Evolutionary conservation across 92 coral and sea anemone genomes (phyloP).

Genomic region (Zoanthus sociatus): DNA sequence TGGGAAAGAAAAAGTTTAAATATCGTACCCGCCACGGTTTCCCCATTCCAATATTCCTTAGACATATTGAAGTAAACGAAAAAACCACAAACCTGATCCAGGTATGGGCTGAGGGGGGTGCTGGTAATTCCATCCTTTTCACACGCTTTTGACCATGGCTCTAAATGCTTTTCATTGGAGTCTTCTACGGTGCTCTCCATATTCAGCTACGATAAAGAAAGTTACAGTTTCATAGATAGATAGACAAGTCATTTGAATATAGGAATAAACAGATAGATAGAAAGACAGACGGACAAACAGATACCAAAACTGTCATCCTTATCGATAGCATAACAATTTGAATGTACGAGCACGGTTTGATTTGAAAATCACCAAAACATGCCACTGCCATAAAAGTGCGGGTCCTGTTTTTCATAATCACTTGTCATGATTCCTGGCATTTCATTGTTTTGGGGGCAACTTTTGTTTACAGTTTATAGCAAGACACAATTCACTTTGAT

Average conservation of each 20-base stretch:
- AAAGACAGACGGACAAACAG: too few species aligned
- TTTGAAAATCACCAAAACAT: too few species aligned
- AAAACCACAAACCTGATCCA: constrained; percentile 76
- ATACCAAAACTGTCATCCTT: background rate
- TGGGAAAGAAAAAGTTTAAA: too few species aligned
- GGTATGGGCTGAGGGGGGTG: constrained; percentile 95
- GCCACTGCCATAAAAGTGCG: background rate
- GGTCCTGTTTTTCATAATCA: background rate
- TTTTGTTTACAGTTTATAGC: background rate
- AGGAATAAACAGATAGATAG: too few species aligned
- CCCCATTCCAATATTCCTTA: too few species aligned
- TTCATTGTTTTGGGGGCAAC: background rate
- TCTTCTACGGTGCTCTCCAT: constrained; percentile 96
- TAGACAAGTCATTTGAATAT: too few species aligned
- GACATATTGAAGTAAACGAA: background rate
- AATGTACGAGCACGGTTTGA: too few species aligned
- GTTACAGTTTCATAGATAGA: too few species aligned
- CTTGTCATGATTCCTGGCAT: too few species aligned
- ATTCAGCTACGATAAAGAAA: constrained; percentile 66
- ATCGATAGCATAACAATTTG: background rate
- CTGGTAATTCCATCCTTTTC: constrained; percentile 81
- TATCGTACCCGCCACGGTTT: too few species aligned
- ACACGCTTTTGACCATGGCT: constrained; percentile 97
- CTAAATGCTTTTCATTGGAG: constrained; percentile 94
- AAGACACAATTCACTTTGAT: background rate